Conservation (phyloP, 2,888 invertebrate species). For the Tricholauxania praeusta region DNA sequence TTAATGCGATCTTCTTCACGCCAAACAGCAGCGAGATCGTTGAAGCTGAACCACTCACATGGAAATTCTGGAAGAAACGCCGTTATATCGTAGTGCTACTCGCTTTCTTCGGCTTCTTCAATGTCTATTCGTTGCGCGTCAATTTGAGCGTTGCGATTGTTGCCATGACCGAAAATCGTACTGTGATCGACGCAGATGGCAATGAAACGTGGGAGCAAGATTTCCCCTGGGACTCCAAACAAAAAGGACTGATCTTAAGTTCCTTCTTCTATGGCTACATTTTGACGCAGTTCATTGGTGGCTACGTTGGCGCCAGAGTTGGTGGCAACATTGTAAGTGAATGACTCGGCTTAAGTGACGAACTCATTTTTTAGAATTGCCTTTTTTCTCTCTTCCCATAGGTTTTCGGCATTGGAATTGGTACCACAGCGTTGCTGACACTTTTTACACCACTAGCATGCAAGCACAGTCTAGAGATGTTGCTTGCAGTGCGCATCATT, state of each 20-base stretch:
- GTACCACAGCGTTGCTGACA: constrained; percentile 82
- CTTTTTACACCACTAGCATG: constrained; percentile 84
- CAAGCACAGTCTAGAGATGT: constrained; percentile 75
- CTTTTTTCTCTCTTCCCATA: constrained; percentile 50
- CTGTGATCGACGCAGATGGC: constrained; percentile 74
- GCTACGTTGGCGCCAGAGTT: constrained; percentile 84
- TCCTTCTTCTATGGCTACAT: constrained; percentile 93
- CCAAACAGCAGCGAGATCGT: constrained; percentile 55
- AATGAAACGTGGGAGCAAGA: constrained; percentile 75
- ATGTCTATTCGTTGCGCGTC: constrained; percentile 84
- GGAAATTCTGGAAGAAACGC: constrained; percentile 81
- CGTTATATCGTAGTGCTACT: constrained; percentile 81
- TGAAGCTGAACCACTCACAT: constrained; percentile 68
- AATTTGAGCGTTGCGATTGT: constrained; percentile 94
- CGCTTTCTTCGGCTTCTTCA: constrained; percentile 88
- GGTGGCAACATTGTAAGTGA: constrained; percentile 80
- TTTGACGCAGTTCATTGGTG: constrained; percentile 85
- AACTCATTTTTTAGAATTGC: background rate
- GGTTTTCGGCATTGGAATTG: constrained; percentile 83
- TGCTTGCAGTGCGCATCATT: constrained; percentile 80
- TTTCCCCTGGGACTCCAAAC: constrained; percentile 83
- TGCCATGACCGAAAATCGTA: constrained; percentile 86
- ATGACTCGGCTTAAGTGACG: background rate
- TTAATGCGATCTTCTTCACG: background rate
- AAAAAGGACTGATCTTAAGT: constrained; percentile 83